Percentiles rank a stretch among this genome's conserved stretches.
Conservation (phyloP, 2,113 vertebrate species). For the Coreoperca whiteheadi region DNA sequence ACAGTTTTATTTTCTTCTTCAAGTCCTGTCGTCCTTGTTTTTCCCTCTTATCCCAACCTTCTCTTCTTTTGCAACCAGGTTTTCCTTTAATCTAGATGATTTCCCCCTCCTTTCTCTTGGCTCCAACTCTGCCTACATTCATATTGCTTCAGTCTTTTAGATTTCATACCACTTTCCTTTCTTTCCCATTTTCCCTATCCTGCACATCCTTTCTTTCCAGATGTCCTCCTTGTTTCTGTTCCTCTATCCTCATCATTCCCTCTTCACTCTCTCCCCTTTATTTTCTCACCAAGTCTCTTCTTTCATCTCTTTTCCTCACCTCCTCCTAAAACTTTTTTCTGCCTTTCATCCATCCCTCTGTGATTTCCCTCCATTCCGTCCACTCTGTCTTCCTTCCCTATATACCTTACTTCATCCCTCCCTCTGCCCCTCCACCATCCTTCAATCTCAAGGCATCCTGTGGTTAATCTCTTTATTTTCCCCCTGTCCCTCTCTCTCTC, state of each 20-base stretch:
- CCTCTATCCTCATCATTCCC: conserved; percentile 25
- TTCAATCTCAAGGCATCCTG: conserved; percentile 50
- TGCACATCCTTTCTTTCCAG: conserved; percentile 5
- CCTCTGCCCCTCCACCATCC: conserved; percentile 38
- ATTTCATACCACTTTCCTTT: neutral
- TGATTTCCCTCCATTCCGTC: conserved; percentile 5
- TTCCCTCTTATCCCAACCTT: neutral
- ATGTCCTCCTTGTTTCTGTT: conserved; percentile 26
- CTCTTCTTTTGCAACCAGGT: neutral
- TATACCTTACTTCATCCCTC: conserved; percentile 31
- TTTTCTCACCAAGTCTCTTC: conserved; percentile 20
- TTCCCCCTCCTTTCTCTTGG: conserved; percentile 2
- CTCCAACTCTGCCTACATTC: neutral
- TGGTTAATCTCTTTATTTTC: conserved; percentile 59
- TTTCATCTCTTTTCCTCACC: conserved; percentile 43
- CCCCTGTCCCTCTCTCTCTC: conserved; percentile 3
- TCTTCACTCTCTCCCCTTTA: neutral
- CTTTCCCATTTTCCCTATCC: neutral
- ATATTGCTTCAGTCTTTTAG: neutral
- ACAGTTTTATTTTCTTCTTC: neutral
- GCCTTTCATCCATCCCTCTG: conserved; percentile 45
- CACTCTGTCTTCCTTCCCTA: conserved; percentile 5
- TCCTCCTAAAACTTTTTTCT: conserved; percentile 13
- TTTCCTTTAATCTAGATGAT: conserved; percentile 31
- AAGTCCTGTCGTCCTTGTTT: neutral